Evolutionary conservation across 1,140 invertebrate genomes (phyloP), one percentile per base, ranked within the genome.

Genomic region (Pteromalus puparum): DNA sequence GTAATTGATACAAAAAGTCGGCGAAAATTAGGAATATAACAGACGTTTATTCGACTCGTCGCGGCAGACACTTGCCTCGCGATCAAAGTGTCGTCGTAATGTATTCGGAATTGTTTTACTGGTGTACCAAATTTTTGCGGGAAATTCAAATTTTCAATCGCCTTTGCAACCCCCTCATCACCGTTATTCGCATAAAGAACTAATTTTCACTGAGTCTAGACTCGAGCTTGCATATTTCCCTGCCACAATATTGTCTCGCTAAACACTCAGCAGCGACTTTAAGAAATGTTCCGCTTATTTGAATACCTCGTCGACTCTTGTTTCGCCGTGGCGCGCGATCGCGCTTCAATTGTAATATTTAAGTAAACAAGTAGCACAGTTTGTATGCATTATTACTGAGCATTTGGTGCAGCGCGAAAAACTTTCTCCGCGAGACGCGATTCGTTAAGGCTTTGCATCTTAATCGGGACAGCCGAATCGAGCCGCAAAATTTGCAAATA

Each of bases 1-100:
- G 76, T 79, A 84, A 67, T 80, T 74, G 34, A 46, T 42, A 34
- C n/a, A 42, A 21, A 21, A 67, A 61, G 53, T 18, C 53, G 68
- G 30, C n/a, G 38, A 24, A 24, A 6, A 76, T 46, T 82, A 42
- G 21, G 38, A 46, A 73, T 65, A 73, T 65, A 21, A 73, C 67
- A 15, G n/a, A n/a, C 28, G 30, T 30, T 75, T 82, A 73, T 53
- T 46, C 48, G 42, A 26, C 30, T 79, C 53, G 65, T 61, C 38
- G 38, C 6, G 38, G 30, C 30, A 5, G 30, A n/a, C n/a, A n/a
- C n/a, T n/a, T n/a, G n/a, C n/a, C n/a, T n/a, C n/a, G n/a, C n/a
- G n/a, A 34, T 34, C 30, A 34, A 34, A 34, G 30, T 5, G 30
- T 34, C 30, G 30, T 34, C 30, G 30, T 34, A 34, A 34, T 4